Conservation (phyloP, 1,140 invertebrate species). For the Saxidomus purpurata region DNA sequence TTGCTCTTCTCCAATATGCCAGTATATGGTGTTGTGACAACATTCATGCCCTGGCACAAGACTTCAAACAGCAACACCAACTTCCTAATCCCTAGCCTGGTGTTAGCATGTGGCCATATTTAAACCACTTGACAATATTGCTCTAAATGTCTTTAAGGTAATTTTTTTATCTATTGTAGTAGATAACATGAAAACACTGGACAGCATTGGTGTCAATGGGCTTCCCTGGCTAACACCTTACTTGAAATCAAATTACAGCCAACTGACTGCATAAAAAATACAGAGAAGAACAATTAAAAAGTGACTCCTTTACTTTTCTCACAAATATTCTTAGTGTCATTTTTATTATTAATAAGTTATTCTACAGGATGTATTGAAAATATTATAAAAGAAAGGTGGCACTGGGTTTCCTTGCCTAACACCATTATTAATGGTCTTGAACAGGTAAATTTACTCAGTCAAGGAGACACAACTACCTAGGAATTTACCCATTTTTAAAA, state of each 20-base stretch:
- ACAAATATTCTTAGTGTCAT: no score
- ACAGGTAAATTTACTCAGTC: no score
- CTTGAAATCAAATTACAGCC: background rate
- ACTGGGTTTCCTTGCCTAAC: no score
- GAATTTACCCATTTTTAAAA: no score
- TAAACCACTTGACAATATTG: constrained; percentile 14
- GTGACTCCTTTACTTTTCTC: no score
- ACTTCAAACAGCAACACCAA: constrained; percentile 44
- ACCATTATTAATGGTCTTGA: no score
- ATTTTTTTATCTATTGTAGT: background rate
- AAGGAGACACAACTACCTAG: no score
- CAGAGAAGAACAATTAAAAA: no score
- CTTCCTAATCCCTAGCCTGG: constrained; percentile 22
- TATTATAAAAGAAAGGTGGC: no score
- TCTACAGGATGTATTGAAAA: no score
- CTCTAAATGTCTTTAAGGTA: constrained; percentile 19
- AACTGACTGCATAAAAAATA: no score
- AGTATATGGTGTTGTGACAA: constrained; percentile 31
- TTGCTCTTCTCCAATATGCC: constrained; percentile 41
- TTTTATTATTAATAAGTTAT: no score
- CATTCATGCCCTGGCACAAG: constrained; percentile 11
- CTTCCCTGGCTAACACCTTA: constrained; percentile 16
- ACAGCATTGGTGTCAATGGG: background rate
- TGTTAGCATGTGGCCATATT: background rate
- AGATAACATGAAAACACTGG: background rate